These are phyloP conservation scores for Parotocinclus haroldoi DNA, from an alignment of 2,797 vertebrate genomes.

Conservation along the genomic window DNA sequence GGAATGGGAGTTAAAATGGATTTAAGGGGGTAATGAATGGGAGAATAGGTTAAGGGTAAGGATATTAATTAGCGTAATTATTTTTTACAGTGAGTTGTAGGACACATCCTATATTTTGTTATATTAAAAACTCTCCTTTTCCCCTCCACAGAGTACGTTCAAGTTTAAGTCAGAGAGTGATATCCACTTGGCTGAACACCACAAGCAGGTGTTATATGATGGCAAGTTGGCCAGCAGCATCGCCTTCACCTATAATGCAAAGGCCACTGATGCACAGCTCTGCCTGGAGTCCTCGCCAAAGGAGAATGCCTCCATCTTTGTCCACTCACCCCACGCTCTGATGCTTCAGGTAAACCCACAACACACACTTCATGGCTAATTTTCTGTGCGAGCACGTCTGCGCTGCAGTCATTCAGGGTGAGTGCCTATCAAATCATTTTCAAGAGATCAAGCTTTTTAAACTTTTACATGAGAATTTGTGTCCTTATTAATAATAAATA, in stretches of 20 bases:
- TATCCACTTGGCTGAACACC: conserved; percentile 89
- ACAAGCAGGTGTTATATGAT: conserved; percentile 90
- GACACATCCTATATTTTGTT: too few relatives aligned
- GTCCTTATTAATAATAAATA: too few relatives aligned
- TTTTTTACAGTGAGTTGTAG: too few relatives aligned
- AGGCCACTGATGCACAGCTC: conserved; percentile 93
- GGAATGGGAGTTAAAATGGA: too few relatives aligned
- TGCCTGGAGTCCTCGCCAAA: conserved; percentile 94
- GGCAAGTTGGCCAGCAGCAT: conserved; percentile 86
- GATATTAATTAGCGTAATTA: too few relatives aligned
- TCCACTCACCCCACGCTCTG: conserved; percentile 94
- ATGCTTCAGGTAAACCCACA: conserved; percentile 88
- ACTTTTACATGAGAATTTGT: too few relatives aligned
- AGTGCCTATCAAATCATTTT: too few relatives aligned
- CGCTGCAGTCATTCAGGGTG: too few relatives aligned
- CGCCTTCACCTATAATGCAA: conserved; percentile 91
- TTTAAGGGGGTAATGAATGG: too few relatives aligned
- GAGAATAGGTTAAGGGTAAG: too few relatives aligned
- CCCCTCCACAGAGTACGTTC: conserved; percentile 81
- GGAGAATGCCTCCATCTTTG: conserved; percentile 92
- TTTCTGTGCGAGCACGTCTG: too few relatives aligned
- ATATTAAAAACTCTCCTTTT: not conserved
- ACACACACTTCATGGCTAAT: not conserved
- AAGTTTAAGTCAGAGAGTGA: conserved; percentile 97
- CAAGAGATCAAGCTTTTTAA: too few relatives aligned